Base-by-base conservation (phyloP, 2,113 vertebrate genomes). In the Alosa alosa region DNA sequence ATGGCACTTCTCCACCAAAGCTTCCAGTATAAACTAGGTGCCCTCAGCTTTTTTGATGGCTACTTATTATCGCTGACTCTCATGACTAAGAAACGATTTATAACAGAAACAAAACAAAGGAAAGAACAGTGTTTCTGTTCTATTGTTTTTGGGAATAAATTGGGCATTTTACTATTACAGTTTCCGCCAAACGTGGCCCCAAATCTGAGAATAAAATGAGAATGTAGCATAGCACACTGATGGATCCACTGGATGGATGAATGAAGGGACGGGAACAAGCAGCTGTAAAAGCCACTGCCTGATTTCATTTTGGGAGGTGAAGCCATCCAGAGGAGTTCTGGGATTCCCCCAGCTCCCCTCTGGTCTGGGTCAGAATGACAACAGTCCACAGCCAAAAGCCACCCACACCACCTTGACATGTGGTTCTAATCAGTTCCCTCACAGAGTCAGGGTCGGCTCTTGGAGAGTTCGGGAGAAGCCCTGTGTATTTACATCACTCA, bases 401-500 rank as follows among this genome's bases (percentile, higher is more conserved):
- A 25, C 25, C 60, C 85, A 68, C 81, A 39, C 83, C 85, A 86
- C 44, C 78, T 83, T n/a, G 18, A 25, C 46, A 82, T 60, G 82
- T 82, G 85, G 78, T 83, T 49, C 20, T 18, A 82, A 86, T 68
- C 31, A 47, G 52, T 20, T 11, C 18, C 81, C 39, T 25, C 15
- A 46, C 44, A 2, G 10, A 31, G 22, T 2, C 36, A 31, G 31
- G 39, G 20, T 47, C 18, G 18, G 8, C 15, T 31, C 52, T 41
- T 60, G 41, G 41, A n/a, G 10, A 11, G n/a, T 11, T 9, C 39
- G 9, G 45, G 64, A n/a, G 44, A 20, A 60, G 45, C 13, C 45
- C 17, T 64, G 82, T 81, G 57, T 82, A 39, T 20, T 36, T 55
- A 55, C 87, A 75, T 82, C 85, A 49, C 78, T 50, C 84, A 82